Conservation (phyloP, 2,888 invertebrate genomes). For the Volucella bombylans region DNA sequence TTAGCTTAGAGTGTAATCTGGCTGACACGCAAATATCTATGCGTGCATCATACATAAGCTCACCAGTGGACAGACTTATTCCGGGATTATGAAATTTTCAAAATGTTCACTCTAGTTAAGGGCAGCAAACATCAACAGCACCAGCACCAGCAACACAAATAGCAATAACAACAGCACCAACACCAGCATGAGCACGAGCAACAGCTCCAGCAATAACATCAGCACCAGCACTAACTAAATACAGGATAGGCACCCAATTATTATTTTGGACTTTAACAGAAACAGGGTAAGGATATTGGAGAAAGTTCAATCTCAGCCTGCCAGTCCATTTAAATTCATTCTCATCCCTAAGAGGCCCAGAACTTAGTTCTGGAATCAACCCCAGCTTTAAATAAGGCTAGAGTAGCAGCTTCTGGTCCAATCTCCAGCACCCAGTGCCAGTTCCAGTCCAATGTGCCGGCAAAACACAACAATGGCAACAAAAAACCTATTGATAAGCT, state of each 20-base stretch:
- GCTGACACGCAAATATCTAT: slow-evolving; percentile 51
- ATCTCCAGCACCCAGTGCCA: not conserved
- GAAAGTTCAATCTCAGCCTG: not conserved
- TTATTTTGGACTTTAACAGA: slow-evolving; percentile 58
- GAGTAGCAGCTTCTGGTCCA: no score
- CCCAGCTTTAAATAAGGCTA: no score
- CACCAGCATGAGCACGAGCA: slow-evolving; percentile 17
- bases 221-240: slow-evolving; percentile 14
- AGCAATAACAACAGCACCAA: slow-evolving; percentile 25
- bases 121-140: slow-evolving; percentile 57
- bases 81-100: slow-evolving; percentile 67
- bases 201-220: slow-evolving; percentile 24
- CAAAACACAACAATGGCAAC: slow-evolving; percentile 52
- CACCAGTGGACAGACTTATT: slow-evolving; percentile 59
- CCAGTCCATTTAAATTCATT: no score
- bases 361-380: no score
- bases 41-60: slow-evolving; percentile 48
- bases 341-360: no score
- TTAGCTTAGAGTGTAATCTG: slow-evolving; percentile 17
- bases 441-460: slow-evolving; percentile 8
- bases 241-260: slow-evolving; percentile 51
- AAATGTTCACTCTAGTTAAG: slow-evolving; percentile 36
- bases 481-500: slow-evolving; percentile 67
- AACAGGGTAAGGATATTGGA: slow-evolving; percentile 51
- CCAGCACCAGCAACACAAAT: slow-evolving; percentile 13